phyloP scores from a whole-genome alignment of 2,888 invertebrate genomes.

The Trichogramma evanescens region DNA sequence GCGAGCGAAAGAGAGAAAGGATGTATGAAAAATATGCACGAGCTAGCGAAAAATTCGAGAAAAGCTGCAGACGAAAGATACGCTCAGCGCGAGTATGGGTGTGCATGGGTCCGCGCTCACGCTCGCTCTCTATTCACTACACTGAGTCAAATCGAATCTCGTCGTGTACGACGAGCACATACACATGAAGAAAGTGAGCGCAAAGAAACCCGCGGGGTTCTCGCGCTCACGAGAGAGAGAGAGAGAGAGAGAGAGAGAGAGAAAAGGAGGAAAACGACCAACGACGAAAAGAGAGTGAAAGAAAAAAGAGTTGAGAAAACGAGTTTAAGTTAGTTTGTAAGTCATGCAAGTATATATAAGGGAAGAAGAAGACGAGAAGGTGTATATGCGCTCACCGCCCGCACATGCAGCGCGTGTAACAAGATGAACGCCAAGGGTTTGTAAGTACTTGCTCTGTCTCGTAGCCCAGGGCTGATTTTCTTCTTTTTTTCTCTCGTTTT shows the following conservation, averaged over 20 bases:
- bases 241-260: not conserved
- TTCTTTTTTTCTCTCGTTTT: no score
- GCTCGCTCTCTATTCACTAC: not conserved
- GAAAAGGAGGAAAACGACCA: not conserved
- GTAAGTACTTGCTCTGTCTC: no score
- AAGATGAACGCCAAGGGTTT: no score
- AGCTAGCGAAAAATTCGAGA: constrained; percentile 15
- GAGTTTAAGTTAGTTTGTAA: constrained; percentile 12
- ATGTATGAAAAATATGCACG: not conserved
- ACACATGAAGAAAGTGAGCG: constrained; percentile 2
- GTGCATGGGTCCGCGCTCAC: not conserved
- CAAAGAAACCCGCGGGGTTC: no score
- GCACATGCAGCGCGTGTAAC: no score
- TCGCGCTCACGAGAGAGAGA: not conserved
- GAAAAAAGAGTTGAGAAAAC: constrained; percentile 6
- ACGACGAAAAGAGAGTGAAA: constrained; percentile 9
- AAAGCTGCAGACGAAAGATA: constrained; percentile 7
- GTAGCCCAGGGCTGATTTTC: not conserved
- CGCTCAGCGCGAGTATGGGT: not conserved
- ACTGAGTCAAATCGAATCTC: not conserved
- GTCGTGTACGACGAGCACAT: no score
- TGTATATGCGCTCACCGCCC: not conserved
- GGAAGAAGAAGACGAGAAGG: not conserved
- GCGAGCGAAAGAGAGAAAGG: not conserved
- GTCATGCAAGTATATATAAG: not conserved